Evolutionary conservation across 2,113 vertebrate species (phyloP), one percentile per base, ranked within the genome.

Genomic region (Athene cunicularia): DNA sequence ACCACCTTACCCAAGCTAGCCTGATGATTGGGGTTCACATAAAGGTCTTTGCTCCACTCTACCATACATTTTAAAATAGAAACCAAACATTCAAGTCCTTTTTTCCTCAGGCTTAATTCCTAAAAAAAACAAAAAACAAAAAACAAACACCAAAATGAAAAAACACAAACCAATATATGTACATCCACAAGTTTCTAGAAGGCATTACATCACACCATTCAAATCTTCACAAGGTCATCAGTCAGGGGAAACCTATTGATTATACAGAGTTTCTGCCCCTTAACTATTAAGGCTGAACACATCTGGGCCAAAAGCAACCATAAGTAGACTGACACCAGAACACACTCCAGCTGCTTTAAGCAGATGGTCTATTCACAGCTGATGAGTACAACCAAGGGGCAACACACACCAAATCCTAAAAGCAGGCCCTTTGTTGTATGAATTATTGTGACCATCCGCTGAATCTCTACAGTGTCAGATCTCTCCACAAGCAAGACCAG

Each of bases 61-160:
- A 99, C 99, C 99, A 99, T 99, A 96, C 99, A 99, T 97, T 99
- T 99, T 71, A 99, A 98, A 95, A 99, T 99, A 80, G 99, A 99
- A 96, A 99, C 99, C 72, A 99, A 97, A 96, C 99, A 99, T 97
- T 99, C 99, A 79, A 99, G 97, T 60, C 99, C 99, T 97, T 99
- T 99, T 96, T 99, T 99, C 97, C 99, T 98, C 74, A 99, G 98
- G 75, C 99, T 99, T 95, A 99, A 97, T 93, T 99, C 99, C 99
- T 99, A 92, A 59, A 84, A 79, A 85, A 39, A 24, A n/a, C n/a
- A n/a, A n/a, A n/a, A n/a, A n/a, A 39, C 39, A 52, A 79, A 55
- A 60, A 49, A 13, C 28, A 88, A 52, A 19, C 2, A 45, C 18
- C 52, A 33, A 64, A 43, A 6, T 3, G 17, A 71, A 71, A 43